Base-by-base conservation (phyloP, 2,888 invertebrate species). In the Microchrysa polita region DNA sequence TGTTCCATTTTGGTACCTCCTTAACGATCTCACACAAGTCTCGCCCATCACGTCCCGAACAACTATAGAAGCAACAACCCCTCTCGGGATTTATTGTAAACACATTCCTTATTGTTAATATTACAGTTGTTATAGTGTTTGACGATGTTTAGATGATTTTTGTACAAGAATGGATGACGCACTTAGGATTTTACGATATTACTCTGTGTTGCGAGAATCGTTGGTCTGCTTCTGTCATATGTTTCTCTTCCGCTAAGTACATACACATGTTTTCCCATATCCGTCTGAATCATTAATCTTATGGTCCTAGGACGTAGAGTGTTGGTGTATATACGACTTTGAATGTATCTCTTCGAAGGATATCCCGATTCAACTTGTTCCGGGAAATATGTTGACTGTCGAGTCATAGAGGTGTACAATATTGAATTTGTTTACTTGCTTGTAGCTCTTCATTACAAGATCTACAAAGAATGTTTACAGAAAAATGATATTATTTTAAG, bases 31-130 rank as follows among this genome's bases (percentile, higher is more conserved):
- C 27, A 34, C 7, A 34, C 27, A 2, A 34, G 4, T 34, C 27
- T 34, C 27, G 27, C 7, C 27, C 4, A 2, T 7, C 27, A 34
- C 27, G 27, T 34, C 27, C 27, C 27, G 14, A 48, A 48, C 48
- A n/a, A n/a, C n/a, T n/a, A n/a, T n/a, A 48, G 48, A n/a, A 48
- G 27, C 27, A 48, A 48, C 48, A 48, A 48, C 14, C 14, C 48
- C 16, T n/a, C n/a, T n/a, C n/a, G 65, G 52, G 67, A 72, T 67
- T 74, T 72, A 74, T 72, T 60, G 72, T 74, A 72, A 74, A 74
- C 72, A 74, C 72, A 67, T 67, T 52, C 53, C 52, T 48, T 22
- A 52, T 48, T 67, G 27, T 34, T 34, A n/a, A n/a, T n/a, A n/a
- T n/a, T n/a, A 34, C 7, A 67, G 67, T 48, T 67, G n/a, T n/a